phyloP scores from a whole-genome alignment of 1,140 invertebrate genomes.

The Onthophagus taurus region DNA sequence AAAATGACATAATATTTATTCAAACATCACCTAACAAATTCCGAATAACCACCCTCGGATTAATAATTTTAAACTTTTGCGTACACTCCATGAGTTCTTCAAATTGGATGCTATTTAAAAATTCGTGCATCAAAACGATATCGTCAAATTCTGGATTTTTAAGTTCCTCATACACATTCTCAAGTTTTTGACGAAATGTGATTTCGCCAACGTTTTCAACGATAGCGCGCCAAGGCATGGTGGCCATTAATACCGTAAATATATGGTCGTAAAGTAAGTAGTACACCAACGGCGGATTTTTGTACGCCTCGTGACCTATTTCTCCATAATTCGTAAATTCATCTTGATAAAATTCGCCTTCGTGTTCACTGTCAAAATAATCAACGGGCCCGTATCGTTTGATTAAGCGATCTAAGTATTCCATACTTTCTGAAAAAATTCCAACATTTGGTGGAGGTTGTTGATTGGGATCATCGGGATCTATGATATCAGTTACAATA shows the following conservation, averaged over 20 bases:
- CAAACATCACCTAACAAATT: no score
- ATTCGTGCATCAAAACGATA: slow-evolving; percentile 26
- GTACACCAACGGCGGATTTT: slow-evolving; percentile 17
- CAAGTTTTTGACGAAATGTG: slow-evolving; percentile 23
- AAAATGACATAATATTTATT: no score
- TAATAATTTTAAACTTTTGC: slow-evolving; percentile 20
- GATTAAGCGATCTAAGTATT: slow-evolving; percentile 6
- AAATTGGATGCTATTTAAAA: slow-evolving; percentile 23
- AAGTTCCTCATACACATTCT: slow-evolving; percentile 19
- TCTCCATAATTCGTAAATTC: slow-evolving; percentile 15
- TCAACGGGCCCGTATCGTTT: not conserved
- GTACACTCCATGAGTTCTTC: slow-evolving; percentile 18
- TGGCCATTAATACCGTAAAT: slow-evolving; percentile 20
- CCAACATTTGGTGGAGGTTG: not conserved
- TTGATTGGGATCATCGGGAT: not conserved
- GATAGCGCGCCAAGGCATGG: slow-evolving; percentile 26
- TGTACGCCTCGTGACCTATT: slow-evolving; percentile 16
- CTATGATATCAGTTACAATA: not conserved
- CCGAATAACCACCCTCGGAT: no score
- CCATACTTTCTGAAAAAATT: slow-evolving; percentile 14
- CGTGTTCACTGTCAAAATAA: not conserved
- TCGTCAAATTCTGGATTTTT: slow-evolving; percentile 21
- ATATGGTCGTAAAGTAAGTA: slow-evolving; percentile 25
- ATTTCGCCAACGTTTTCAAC: slow-evolving; percentile 20
- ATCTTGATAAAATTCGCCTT: slow-evolving; percentile 9